Evolutionary conservation across 2,888 invertebrate species (phyloP), one percentile per base, ranked within the genome.

Genomic region (Matsumyia berberina): DNA sequence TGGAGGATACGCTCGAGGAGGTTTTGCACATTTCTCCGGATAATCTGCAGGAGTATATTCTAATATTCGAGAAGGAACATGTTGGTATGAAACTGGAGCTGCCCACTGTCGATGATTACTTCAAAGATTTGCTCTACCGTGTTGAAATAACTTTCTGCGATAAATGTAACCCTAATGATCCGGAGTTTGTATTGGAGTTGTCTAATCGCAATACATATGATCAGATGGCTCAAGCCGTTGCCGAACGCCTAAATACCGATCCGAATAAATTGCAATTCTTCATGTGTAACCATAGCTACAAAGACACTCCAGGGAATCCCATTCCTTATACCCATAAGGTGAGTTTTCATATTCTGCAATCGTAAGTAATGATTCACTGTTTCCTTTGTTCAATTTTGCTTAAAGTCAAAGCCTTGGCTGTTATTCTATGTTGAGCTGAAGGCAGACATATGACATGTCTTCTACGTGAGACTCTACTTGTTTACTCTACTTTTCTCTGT

Each of bases 121-220:
- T 98, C 93, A 95, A 95, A 93, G 98, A 96, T 92, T 93, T 97
- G 88, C 96, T 95, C 92, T 95, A 95, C 92, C 94, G 96, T 91
- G 95, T 97, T 72, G 99, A 99, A 93, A 97, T 99, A 88, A 97
- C 97, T 87, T 99, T 99, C 93, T 96, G 98, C 90, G 98, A 99
- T 93, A 99, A 99, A 93, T 96, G 95, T 88, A 96, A 97, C 91
- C 95, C 96, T 67, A 97, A 96, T 90, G 99, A 99, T 92, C 95
- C 96, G 66, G 98, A 90, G 88, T 89, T 91, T 35, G 96, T 96
- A 64, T 95, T 98, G 94, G 98, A 98, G 92, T 93, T 99, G 88
- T 98, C 98, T 19, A 95, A 96, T 92, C 95, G 97, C 90, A 98
- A 97, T 95, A 97, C 96, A 64, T 99, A 98, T 90, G 97, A 98